A percentile compares a stretch with the other conserved stretches of the same genome.
phyloP scores from a whole-genome alignment of 1,140 invertebrate genomes.

The Neomicropteryx cornuta region DNA sequence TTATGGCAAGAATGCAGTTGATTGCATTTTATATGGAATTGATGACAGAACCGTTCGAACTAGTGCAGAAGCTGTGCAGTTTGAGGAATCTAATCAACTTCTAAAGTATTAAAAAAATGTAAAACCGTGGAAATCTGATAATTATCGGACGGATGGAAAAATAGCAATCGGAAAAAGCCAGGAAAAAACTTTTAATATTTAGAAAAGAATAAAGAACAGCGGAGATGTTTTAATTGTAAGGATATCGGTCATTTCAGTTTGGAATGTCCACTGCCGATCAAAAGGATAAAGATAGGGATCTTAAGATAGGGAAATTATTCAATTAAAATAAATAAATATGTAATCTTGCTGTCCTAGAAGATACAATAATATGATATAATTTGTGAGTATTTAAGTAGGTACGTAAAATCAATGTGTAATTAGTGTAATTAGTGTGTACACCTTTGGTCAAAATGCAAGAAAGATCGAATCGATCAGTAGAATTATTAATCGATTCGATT shows the following conservation, averaged over 20 bases:
- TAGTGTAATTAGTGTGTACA: too few relatives aligned
- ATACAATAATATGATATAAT: too few relatives aligned
- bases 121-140: neutral
- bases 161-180: neutral
- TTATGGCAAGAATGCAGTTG: constrained; percentile 3
- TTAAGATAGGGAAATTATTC: too few relatives aligned
- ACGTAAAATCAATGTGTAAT: too few relatives aligned
- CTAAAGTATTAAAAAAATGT: constrained; percentile 1
- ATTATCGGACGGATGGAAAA: neutral
- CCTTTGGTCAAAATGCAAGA: too few relatives aligned
- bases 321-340: too few relatives aligned
- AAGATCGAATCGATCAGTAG: too few relatives aligned
- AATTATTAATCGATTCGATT: too few relatives aligned
- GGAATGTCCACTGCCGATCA: constrained; percentile 1
- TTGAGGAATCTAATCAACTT: constrained; percentile 2
- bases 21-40: constrained; percentile 7
- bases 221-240: constrained; percentile 5
- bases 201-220: too few relatives aligned
- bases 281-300: too few relatives aligned
- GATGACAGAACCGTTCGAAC: constrained; percentile 1
- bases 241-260: neutral
- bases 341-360: too few relatives aligned
- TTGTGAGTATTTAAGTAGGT: too few relatives aligned
- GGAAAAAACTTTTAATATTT: neutral
- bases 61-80: constrained; percentile 4